Evolutionary conservation across 37 sponge, comb jelly and placozoan species (phyloP).

Genomic region (Spongia lamella): DNA sequence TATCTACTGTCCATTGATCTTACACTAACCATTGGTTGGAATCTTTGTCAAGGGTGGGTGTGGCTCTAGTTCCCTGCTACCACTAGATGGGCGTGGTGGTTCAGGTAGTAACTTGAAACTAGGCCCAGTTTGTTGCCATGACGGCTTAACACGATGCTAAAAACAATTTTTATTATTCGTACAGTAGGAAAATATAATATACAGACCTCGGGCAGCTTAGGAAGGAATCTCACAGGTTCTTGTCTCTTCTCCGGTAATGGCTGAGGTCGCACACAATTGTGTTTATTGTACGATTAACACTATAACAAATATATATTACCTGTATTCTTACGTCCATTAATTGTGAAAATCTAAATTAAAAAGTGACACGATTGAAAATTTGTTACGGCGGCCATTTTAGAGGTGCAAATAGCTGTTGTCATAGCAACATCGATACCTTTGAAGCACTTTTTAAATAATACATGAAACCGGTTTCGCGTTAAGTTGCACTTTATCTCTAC

Average conservation of each 20-base stretch:
- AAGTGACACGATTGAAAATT: too few relatives aligned
- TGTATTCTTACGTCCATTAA: not conserved
- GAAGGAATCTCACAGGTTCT: conserved; percentile 70
- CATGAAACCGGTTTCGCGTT: not conserved
- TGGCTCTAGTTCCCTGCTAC: not conserved
- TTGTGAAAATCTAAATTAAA: not conserved
- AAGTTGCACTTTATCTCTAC: not conserved
- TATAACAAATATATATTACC: not conserved
- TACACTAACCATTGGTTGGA: too few relatives aligned
- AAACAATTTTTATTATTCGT: not conserved
- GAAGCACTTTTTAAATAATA: too few relatives aligned
- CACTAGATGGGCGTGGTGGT: conserved; percentile 16
- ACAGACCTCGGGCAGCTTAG: conserved; percentile 70
- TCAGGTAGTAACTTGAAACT: conserved; percentile 66
- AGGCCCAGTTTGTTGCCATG: conserved; percentile 76
- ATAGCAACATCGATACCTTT: too few relatives aligned
- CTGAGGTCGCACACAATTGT: not conserved
- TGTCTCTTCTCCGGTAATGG: conserved; percentile 5
- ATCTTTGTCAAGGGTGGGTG: too few relatives aligned
- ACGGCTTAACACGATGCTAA: conserved; percentile 81
- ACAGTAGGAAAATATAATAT: not conserved
- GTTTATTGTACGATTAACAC: not conserved
- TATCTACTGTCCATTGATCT: not conserved
- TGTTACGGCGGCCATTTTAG: too few relatives aligned
- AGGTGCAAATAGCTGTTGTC: too few relatives aligned